Evolutionary conservation across 2,888 invertebrate species (phyloP).

Genomic region (Aspidiotus rigidus): DNA sequence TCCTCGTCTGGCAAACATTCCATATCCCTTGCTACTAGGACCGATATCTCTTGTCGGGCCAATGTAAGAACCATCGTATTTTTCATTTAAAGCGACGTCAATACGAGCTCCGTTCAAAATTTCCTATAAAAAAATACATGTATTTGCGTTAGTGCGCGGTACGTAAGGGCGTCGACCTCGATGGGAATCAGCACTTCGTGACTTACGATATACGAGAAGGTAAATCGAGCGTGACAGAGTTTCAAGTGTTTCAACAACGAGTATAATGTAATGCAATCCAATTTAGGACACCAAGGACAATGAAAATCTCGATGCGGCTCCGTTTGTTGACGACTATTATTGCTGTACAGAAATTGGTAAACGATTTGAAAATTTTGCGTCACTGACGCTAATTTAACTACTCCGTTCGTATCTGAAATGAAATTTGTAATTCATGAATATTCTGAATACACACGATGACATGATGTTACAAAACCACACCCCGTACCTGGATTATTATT

Average conservation of each 20-base stretch:
- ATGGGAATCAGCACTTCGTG: background rate
- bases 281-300: slow-evolving; percentile 85
- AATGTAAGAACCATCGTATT: slow-evolving; percentile 89
- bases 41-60: slow-evolving; percentile 85
- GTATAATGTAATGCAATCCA: slow-evolving; percentile 79
- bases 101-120: slow-evolving; percentile 73
- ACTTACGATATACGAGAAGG: slow-evolving; percentile 80
- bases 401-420: slow-evolving; percentile 18
- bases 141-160: background rate
- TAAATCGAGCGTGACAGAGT: slow-evolving; percentile 84
- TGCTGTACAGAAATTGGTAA: slow-evolving; percentile 92
- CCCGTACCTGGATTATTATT: slow-evolving; percentile 44
- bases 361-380: slow-evolving; percentile 65
- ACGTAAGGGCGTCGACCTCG: background rate
- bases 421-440: too few relatives aligned
- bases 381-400: slow-evolving; percentile 7
- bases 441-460: background rate
- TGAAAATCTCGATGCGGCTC: slow-evolving; percentile 86
- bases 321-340: slow-evolving; percentile 88
- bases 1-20: slow-evolving; percentile 42
- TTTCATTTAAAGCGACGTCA: slow-evolving; percentile 89
- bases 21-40: slow-evolving; percentile 41
- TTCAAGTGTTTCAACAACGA: slow-evolving; percentile 87
- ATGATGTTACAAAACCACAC: slow-evolving; percentile 37
- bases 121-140: slow-evolving; percentile 49